Evolutionary conservation across 2,888 invertebrate genomes (phyloP).

Genomic region (Patella depressa): DNA sequence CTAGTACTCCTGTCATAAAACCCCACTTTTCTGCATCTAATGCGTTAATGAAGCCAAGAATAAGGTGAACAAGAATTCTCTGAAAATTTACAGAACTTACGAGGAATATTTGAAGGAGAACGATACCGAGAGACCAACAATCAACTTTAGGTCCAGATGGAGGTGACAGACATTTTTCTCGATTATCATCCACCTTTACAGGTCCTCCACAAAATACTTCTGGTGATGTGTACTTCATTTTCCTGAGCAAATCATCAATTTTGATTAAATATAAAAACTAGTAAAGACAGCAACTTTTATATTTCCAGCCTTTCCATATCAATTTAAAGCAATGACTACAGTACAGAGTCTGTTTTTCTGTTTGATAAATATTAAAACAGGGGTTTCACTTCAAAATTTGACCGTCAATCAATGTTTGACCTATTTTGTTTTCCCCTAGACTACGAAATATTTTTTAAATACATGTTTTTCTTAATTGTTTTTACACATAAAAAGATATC

Average conservation of each 20-base stretch:
- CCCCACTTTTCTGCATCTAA: neutral
- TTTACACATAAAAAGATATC: too few relatives aligned
- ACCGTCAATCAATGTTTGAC: too few relatives aligned
- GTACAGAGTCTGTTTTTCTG: too few relatives aligned
- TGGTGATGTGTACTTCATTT: conserved; percentile 68
- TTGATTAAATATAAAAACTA: neutral
- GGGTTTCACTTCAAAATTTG: too few relatives aligned
- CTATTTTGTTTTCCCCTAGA: too few relatives aligned
- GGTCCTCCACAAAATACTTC: conserved; percentile 67
- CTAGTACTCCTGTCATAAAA: too few relatives aligned
- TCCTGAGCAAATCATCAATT: conserved; percentile 45
- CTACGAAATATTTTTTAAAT: too few relatives aligned
- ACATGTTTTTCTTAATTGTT: too few relatives aligned
- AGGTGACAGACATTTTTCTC: conserved; percentile 48
- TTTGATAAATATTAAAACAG: too few relatives aligned
- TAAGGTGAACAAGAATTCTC: neutral
- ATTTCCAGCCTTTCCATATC: too few relatives aligned
- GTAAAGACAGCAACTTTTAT: too few relatives aligned
- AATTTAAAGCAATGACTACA: too few relatives aligned
- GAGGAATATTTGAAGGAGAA: conserved; percentile 82
- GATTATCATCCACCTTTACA: conserved; percentile 54
- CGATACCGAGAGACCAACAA: conserved; percentile 94
- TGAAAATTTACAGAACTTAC: conserved; percentile 39
- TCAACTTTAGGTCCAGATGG: conserved; percentile 83
- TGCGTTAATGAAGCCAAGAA: neutral